Evolutionary conservation across 2,888 invertebrate species (phyloP).

Genomic region (Philhelius pedissequus): DNA sequence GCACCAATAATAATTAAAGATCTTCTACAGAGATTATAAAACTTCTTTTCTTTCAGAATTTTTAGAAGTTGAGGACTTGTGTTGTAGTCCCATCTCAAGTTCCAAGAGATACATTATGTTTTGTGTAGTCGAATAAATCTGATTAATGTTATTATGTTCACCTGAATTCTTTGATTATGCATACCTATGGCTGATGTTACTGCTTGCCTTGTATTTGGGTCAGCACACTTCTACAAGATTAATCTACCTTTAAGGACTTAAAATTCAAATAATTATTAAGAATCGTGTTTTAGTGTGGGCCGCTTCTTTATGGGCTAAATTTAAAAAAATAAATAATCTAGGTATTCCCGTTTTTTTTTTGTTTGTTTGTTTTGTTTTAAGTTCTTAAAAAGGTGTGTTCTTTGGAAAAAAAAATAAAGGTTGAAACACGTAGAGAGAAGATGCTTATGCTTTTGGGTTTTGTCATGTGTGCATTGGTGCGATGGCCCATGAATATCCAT

Average conservation of each 20-base stretch:
- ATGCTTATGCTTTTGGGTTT: too few relatives aligned
- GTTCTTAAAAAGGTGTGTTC: not conserved
- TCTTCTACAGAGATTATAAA: not conserved
- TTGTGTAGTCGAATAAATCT: not conserved
- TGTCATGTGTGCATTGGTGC: slow-evolving; percentile 16
- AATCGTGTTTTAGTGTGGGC: slow-evolving; percentile 10
- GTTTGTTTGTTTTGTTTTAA: not conserved
- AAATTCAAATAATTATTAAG: not conserved
- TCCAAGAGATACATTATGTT: not conserved
- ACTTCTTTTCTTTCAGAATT: not conserved
- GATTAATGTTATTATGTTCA: slow-evolving; percentile 33
- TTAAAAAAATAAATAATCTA: not conserved
- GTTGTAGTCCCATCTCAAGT: not conserved
- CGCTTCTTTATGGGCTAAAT: not conserved
- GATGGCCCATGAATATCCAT: not conserved
- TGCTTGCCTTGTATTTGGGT: slow-evolving; percentile 25
- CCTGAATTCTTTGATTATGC: slow-evolving; percentile 21
- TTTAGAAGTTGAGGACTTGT: not conserved
- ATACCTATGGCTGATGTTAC: not conserved
- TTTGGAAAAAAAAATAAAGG: slow-evolving; percentile 3
- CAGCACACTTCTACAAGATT: slow-evolving; percentile 19
- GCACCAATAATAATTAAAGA: slow-evolving; percentile 27
- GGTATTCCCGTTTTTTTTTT: not conserved
- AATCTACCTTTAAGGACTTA: not conserved
- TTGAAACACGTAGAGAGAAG: not conserved